Evolutionary conservation across 2,888 invertebrate genomes (phyloP), one percentile per base, ranked within the genome.

Genomic region (Imbricaverruca yamaguchii): DNA sequence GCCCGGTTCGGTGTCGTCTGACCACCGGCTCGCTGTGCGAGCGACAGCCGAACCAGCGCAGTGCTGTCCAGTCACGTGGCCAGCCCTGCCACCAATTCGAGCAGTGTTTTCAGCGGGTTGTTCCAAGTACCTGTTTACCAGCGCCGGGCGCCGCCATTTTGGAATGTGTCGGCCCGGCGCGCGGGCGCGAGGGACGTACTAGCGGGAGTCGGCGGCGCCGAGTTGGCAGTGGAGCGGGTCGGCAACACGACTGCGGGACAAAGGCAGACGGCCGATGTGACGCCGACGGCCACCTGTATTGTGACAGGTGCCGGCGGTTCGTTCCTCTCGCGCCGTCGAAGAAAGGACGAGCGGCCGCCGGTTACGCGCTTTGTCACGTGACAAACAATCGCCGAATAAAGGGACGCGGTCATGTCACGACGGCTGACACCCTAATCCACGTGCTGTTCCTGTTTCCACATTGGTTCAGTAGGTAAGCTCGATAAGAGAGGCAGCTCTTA

Each of bases 151-250:
- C 39, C 69, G 69, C 69, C 69, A 69, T 69, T 69, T 69, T 69
- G 69, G 69, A 69, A 69, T 69, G 69, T 23, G 69, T 39, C 39
- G 39, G 69, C 39, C 69, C 69, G 67, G 65, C 65, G 67, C 23
- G 25, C 67, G 25, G 69, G 6, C 39, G 79, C 55, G 53, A n/a
- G 39, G 39, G 39, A 39, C 39, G 39, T 39, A 4, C 9, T 53
- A 9, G 56, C 23, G 18, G 25, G 61, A 0, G 80, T n/a, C 12
- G 0, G 23, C 23, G 67, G 80, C 12, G 56, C 53, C 0, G 25
- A 39, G 39, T 39, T 39, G 39, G 39, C 39, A 67, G 55, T 63
- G 65, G 12, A 10, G 67, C 23, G 23, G 67, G 67, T 3, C 67
- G 69, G 12, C 13, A 69, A 15, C 69, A 69, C 69, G 39, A 8